Conservation (phyloP, 2,797 vertebrate species). For the Furcifer pardalis region DNA sequence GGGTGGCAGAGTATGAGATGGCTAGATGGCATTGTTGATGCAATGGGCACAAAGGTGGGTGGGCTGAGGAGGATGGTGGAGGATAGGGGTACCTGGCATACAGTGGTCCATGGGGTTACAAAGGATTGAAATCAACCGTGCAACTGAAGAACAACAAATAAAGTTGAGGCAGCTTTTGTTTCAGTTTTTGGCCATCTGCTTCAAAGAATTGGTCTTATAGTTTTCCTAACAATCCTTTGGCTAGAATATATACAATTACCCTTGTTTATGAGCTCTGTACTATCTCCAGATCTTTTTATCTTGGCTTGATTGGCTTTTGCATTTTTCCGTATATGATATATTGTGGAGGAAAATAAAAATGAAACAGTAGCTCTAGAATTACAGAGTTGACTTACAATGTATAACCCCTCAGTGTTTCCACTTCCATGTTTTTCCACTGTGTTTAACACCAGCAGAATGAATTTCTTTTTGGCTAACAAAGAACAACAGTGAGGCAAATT, state of each 20-base stretch:
- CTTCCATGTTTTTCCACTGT: conserved; percentile 29
- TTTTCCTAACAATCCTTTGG: neutral
- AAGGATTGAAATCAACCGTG: no score
- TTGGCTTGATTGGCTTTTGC: neutral
- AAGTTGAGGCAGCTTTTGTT: no score
- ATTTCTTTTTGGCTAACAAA: conserved; percentile 46
- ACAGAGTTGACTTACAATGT: conserved; percentile 1
- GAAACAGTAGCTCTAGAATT: conserved; percentile 18
- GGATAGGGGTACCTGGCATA: no score
- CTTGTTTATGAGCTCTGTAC: neutral
- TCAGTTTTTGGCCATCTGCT: neutral
- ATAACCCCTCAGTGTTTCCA: conserved; percentile 20
- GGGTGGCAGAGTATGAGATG: no score
- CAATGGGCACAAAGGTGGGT: no score
- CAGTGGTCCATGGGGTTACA: no score
- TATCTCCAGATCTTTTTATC: neutral
- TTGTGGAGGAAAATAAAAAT: neutral
- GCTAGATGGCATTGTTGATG: no score
- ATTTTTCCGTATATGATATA: neutral
- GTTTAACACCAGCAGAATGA: conserved; percentile 22
- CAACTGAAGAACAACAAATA: no score
- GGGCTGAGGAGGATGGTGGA: no score
- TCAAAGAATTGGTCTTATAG: neutral
- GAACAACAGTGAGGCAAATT: conserved; percentile 21
- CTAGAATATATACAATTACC: neutral